A percentile compares a stretch with the other conserved stretches of the same genome.
These are phyloP conservation scores for Dipodomys merriami DNA, from an alignment of 2,113 vertebrate genomes.

Conservation along the genomic window DNA sequence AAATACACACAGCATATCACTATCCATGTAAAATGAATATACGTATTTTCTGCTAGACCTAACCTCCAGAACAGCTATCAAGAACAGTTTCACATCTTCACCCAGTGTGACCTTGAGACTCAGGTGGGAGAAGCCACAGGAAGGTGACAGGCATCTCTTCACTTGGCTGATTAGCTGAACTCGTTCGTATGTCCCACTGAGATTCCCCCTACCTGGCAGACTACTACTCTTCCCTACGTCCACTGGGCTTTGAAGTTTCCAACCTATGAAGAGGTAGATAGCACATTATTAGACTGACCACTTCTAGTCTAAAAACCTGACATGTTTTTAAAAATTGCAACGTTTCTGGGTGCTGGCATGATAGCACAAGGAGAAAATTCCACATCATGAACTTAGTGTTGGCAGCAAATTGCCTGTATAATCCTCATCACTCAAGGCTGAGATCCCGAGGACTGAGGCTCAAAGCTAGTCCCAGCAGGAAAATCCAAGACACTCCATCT, in stretches of 20 bases:
- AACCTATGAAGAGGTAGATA: not conserved
- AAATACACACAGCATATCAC: not conserved
- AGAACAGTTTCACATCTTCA: too few relatives aligned
- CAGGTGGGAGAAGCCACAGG: not conserved
- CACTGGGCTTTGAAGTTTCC: not conserved
- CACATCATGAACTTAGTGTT: not conserved
- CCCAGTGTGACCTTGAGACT: not conserved
- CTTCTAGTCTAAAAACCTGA: not conserved
- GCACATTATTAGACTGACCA: accelerated
- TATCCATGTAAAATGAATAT: not conserved
- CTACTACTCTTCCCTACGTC: not conserved
- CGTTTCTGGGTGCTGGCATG: not conserved
- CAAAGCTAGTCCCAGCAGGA: too few relatives aligned
- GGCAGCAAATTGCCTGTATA: too few relatives aligned
- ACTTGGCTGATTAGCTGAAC: too few relatives aligned
- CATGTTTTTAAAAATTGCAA: not conserved
- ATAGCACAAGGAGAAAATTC: not conserved
- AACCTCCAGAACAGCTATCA: not conserved
- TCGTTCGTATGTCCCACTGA: not conserved
- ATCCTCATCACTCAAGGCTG: too few relatives aligned
- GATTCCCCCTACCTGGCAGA: not conserved
- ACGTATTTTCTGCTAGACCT: not conserved
- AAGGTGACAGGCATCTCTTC: accelerated
- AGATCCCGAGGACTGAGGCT: not conserved
- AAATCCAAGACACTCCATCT: too few relatives aligned